phyloP scores from a whole-genome alignment of 2,797 vertebrate species.

The Peromyscus attwateri region DNA sequence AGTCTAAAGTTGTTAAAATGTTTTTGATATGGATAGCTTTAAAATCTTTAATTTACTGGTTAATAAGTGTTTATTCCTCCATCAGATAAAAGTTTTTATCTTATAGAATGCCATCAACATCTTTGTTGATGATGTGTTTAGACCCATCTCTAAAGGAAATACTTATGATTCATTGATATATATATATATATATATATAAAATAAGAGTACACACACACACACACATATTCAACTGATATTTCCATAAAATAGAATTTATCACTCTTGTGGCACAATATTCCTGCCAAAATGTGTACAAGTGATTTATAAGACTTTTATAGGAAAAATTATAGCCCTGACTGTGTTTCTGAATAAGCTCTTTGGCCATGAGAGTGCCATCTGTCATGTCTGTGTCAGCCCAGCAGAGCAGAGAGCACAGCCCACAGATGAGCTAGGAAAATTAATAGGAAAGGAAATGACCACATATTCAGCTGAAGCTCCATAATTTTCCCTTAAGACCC shows the following conservation, averaged over 20 bases:
- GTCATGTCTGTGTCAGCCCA: conserved; percentile 52
- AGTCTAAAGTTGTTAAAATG: conserved; percentile 27
- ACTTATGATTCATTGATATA: background rate
- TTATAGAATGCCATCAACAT: background rate
- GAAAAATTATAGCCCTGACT: conserved; percentile 11
- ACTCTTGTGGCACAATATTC: background rate
- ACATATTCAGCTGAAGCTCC: conserved; percentile 28
- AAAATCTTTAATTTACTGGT: background rate
- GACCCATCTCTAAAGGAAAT: background rate
- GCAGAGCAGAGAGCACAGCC: conserved; percentile 20
- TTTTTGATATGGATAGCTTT: background rate
- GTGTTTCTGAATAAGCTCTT: background rate
- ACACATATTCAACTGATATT: background rate
- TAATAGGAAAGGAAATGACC: conserved; percentile 57
- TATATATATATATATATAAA: no score
- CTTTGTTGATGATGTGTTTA: conserved; percentile 15
- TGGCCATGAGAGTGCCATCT: conserved; percentile 62
- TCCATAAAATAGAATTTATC: background rate
- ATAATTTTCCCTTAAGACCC: conserved; percentile 67
- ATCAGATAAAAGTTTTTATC: background rate
- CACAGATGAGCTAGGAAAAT: conserved; percentile 64
- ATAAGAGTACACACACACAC: background rate
- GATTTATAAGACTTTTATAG: conserved; percentile 32
- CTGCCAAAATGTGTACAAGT: background rate
- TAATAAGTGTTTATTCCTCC: background rate